Percentiles rank a stretch among this genome's conserved stretches.
phyloP scores from a whole-genome alignment of 2,888 invertebrate genomes.

The Amiota communis region DNA sequence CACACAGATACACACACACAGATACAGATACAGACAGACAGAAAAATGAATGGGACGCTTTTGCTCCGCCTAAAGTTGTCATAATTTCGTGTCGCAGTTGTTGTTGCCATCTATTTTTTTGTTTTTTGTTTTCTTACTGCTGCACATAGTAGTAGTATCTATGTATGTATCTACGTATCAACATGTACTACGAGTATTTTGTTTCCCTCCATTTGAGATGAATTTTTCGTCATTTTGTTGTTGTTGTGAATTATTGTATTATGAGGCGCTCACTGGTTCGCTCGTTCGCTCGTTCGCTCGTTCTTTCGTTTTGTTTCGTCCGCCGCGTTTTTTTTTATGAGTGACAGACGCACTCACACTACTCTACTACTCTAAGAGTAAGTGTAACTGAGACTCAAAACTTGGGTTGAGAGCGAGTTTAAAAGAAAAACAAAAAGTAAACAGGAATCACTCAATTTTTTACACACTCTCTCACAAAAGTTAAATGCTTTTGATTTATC shows the following conservation, averaged over 20 bases:
- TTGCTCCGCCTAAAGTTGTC: constrained; percentile 74
- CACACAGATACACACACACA: constrained; percentile 16
- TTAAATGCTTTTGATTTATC: constrained; percentile 30
- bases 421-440: constrained; percentile 27
- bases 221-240: constrained; percentile 42
- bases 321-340: constrained; percentile 33
- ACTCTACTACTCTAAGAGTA: not conserved
- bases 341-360: constrained; percentile 18
- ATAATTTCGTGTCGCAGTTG: constrained; percentile 64
- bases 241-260: constrained; percentile 52
- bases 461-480: constrained; percentile 19
- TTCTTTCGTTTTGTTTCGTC: constrained; percentile 33
- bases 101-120: constrained; percentile 13
- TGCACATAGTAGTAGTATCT: not conserved
- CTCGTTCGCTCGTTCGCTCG: too few species aligned
- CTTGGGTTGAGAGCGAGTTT: too few species aligned
- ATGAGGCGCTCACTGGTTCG: constrained; percentile 1
- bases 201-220: not conserved
- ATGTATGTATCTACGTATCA: not conserved
- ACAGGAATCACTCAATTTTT: constrained; percentile 38
- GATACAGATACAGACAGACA: constrained; percentile 32
- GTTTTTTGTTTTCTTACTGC: constrained; percentile 38
- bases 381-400: too few species aligned
- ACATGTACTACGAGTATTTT: not conserved
- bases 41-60: constrained; percentile 46